These are phyloP conservation scores for Thalassoma bifasciatum DNA, from an alignment of 2,113 vertebrate species.

Conservation along the genomic window DNA sequence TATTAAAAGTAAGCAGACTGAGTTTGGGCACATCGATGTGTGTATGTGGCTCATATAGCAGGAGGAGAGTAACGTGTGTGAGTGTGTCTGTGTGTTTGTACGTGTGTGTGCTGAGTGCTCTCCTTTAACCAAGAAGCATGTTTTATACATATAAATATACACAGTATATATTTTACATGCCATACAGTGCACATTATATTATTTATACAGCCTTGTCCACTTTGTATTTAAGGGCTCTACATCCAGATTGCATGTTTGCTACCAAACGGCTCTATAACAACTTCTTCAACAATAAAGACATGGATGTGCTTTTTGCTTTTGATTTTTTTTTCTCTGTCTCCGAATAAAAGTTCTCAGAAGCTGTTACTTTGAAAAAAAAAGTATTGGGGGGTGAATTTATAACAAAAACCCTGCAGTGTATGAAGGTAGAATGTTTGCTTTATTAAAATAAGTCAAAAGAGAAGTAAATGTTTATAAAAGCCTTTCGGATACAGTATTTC, in stretches of 20 bases:
- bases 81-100: constrained; percentile 15
- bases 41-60: constrained; percentile 72
- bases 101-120: constrained; percentile 57
- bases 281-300: constrained; percentile 88
- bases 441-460: constrained; percentile 53
- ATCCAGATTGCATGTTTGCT: constrained; percentile 92
- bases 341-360: too few species aligned
- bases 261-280: constrained; percentile 84
- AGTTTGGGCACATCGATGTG: constrained; percentile 74
- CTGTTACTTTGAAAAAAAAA: background rate
- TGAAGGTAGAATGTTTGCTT: constrained; percentile 42
- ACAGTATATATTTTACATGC: constrained; percentile 87
- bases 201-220: constrained; percentile 90
- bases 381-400: background rate
- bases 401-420: background rate
- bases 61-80: constrained; percentile 47
- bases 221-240: constrained; percentile 88
- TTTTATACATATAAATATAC: constrained; percentile 83
- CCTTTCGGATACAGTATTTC: constrained; percentile 46
- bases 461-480: constrained; percentile 33
- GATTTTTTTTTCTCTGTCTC: constrained; percentile 40
- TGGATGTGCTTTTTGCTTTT: constrained; percentile 82
- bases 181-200: constrained; percentile 87
- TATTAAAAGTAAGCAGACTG: constrained; percentile 78
- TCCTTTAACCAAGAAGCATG: constrained; percentile 81